A percentile compares a stretch with the other conserved stretches of the same genome.
These are phyloP conservation scores for Petromus typicus DNA, from an alignment of 2,113 vertebrate species.

Conservation along the genomic window DNA sequence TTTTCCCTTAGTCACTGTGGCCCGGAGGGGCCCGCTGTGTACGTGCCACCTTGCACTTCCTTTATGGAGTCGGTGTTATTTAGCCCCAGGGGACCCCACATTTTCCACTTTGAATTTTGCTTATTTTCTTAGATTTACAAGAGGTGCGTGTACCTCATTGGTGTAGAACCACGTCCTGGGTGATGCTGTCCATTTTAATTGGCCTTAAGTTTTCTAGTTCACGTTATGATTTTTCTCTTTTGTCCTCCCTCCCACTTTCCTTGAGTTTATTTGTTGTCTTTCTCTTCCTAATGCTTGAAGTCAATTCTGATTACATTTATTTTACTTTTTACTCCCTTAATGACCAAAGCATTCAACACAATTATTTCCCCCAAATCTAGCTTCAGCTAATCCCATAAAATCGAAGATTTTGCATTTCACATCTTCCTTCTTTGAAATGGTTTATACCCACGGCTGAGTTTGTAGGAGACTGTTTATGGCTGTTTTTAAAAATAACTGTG, in stretches of 20 bases:
- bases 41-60: too few relatives aligned
- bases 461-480: neutral
- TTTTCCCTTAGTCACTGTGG: too few relatives aligned
- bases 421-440: slow-evolving; percentile 45
- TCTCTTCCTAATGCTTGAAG: slow-evolving; percentile 20
- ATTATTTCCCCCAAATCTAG: slow-evolving; percentile 50
- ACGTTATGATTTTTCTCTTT: neutral
- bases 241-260: neutral
- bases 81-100: too few relatives aligned
- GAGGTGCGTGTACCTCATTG: neutral
- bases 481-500: slow-evolving; percentile 8
- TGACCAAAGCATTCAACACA: neutral
- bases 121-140: slow-evolving; percentile 21
- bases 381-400: slow-evolving; percentile 8
- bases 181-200: neutral
- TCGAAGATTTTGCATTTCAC: neutral
- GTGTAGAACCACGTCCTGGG: neutral
- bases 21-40: too few relatives aligned
- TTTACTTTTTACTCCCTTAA: slow-evolving; percentile 45
- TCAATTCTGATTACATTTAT: slow-evolving; percentile 28
- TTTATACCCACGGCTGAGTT: slow-evolving; percentile 19
- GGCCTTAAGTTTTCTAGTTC: slow-evolving; percentile 5
- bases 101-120: slow-evolving; percentile 13
- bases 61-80: too few relatives aligned
- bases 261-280: neutral